Base-by-base conservation (phyloP, 2,113 vertebrate species). In the Cygnus buccinator region DNA sequence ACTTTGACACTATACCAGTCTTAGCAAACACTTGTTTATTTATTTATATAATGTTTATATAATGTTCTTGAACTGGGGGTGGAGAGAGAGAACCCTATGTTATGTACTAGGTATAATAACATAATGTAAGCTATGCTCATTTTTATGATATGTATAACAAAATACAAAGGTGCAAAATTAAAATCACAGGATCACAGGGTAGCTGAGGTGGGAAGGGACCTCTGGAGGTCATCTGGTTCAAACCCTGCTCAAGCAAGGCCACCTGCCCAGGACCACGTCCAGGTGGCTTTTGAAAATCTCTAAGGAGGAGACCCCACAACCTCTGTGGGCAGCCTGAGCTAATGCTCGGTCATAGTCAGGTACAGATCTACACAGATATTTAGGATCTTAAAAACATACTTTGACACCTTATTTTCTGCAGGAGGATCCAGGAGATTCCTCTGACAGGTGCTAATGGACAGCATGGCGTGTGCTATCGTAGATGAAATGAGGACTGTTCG, bases 401-500 rank as follows among this genome's bases (percentile, higher is more conserved):
- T 71, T 0, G 2, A 26, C 59, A 68, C 52, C 55, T 61, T 54
- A 48, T 22, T 59, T 79, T 70, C 50, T 75, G 68, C 28, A 61
- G 50, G 25, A 70, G 43, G n/a, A 12, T 48, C 6, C 16, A 52
- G 16, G 20, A 26, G 54, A 44, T 7, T 79, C 13, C 63, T 67
- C 41, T 90, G 43, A 62, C 11, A 54, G 46, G 52, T 52, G 55
- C 79, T 62, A 59, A 37, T 39, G 33, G 41, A 55, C 3, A 4
- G 57, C 25, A 39, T 0, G 0, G 22, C 2, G 2, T 0, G 3
- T 77, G 43, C 10, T 33, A 9, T 77, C 41, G 67, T 13, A 87
- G 35, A 78, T 14, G 39, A 93, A 84, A 74, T 16, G 8, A 76
- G 25, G 58, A 13, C 43, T 70, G 22, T 15, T 72, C 63, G 41